phyloP scores from a whole-genome alignment of 2,888 invertebrate species.

The Dasypogon diadema region DNA sequence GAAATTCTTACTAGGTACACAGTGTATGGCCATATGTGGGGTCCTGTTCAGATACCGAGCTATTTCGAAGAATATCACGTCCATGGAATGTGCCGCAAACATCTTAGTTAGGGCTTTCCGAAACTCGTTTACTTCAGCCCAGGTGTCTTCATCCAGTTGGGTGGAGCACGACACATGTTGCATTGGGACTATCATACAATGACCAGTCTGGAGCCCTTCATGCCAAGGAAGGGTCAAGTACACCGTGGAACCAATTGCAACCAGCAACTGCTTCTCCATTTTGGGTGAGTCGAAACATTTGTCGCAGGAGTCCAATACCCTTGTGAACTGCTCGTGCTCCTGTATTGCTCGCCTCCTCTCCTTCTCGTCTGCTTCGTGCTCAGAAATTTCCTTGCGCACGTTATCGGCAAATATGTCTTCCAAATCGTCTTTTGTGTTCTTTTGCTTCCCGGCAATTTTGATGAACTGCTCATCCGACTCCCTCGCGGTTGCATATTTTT shows the following conservation, averaged over 20 bases:
- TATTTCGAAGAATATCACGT: slow-evolving; percentile 92
- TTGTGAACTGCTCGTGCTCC: slow-evolving; percentile 78
- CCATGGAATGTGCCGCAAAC: slow-evolving; percentile 79
- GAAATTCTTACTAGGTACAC: slow-evolving; percentile 87
- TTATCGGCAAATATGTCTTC: slow-evolving; percentile 88
- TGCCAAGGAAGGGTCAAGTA: slow-evolving; percentile 86
- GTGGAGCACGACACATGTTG: slow-evolving; percentile 85
- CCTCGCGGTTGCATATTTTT: slow-evolving; percentile 83
- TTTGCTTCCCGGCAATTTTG: slow-evolving; percentile 77
- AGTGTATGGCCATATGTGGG: slow-evolving; percentile 90
- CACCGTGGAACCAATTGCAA: slow-evolving; percentile 84
- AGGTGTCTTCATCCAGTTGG: slow-evolving; percentile 93
- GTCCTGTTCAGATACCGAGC: slow-evolving; percentile 79
- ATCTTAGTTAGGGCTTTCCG: slow-evolving; percentile 83
- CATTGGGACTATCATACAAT: slow-evolving; percentile 88
- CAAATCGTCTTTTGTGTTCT: slow-evolving; percentile 77
- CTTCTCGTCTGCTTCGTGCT: slow-evolving; percentile 73
- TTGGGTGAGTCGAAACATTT: slow-evolving; percentile 85
- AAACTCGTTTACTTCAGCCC: slow-evolving; percentile 84
- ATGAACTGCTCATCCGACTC: slow-evolving; percentile 86
- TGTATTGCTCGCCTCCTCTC: slow-evolving; percentile 77
- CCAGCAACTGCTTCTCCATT: slow-evolving; percentile 86
- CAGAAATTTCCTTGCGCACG: slow-evolving; percentile 76
- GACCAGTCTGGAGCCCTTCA: slow-evolving; percentile 85
- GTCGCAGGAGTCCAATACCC: slow-evolving; percentile 82